Evolutionary conservation across 2,888 invertebrate species (phyloP).

Genomic region (Dioctria rufipes): DNA sequence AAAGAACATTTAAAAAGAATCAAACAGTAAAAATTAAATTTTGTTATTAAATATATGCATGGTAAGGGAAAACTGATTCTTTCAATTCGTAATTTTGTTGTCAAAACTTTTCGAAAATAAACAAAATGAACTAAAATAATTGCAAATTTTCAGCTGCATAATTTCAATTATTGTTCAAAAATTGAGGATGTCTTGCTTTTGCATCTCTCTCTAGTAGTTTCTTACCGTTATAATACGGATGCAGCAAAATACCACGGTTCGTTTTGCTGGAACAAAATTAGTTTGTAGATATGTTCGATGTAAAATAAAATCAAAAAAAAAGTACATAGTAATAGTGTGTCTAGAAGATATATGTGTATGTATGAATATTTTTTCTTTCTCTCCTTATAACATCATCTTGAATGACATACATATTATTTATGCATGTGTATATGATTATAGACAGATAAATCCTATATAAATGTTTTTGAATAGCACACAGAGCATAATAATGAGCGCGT

Average conservation of each 20-base stretch:
- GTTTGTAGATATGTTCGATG: conserved; percentile 4
- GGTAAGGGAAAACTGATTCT: background rate
- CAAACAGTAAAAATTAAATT: background rate
- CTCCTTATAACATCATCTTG: too few relatives aligned
- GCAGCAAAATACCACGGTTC: conserved; percentile 73
- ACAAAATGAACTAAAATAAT: background rate
- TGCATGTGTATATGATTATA: too few relatives aligned
- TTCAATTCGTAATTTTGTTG: background rate
- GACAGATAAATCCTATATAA: too few relatives aligned
- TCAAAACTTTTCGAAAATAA: too few relatives aligned
- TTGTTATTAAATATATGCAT: background rate
- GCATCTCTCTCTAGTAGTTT: conserved; percentile 59
- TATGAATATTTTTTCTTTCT: conserved; percentile 8
- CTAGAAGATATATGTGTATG: background rate
- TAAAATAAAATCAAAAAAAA: background rate
- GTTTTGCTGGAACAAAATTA: conserved; percentile 68
- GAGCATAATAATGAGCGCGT: too few relatives aligned
- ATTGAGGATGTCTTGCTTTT: background rate
- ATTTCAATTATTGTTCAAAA: background rate
- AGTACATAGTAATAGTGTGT: conserved; percentile 6
- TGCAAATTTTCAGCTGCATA: background rate
- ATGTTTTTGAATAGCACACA: too few relatives aligned
- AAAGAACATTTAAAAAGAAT: background rate
- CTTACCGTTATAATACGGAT: conserved; percentile 77
- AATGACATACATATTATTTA: too few relatives aligned